phyloP scores from a whole-genome alignment of 2,888 invertebrate species.

The Osmoderma eremita region DNA sequence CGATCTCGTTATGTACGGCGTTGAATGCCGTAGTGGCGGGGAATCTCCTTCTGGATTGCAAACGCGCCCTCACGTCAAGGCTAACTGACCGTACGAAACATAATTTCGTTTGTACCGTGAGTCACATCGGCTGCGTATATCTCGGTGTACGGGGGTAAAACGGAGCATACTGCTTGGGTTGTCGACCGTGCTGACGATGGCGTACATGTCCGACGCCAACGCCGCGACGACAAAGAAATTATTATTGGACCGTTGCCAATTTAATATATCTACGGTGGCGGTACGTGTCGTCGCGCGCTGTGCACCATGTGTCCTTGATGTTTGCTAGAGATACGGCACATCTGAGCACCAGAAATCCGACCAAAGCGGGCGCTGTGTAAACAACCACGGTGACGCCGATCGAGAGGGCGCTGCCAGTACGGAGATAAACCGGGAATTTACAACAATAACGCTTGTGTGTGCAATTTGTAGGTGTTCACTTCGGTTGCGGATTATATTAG shows the following conservation, averaged over 20 bases:
- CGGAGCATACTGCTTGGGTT: background rate
- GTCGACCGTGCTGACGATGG: conserved; percentile 26
- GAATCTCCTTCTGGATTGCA: conserved; percentile 51
- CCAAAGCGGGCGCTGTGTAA: conserved; percentile 44
- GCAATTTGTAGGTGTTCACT: conserved; percentile 17
- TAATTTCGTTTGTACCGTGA: conserved; percentile 57
- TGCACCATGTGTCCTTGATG: conserved; percentile 34
- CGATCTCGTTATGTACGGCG: conserved; percentile 11
- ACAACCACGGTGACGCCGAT: conserved; percentile 52
- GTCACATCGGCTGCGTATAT: conserved; percentile 47
- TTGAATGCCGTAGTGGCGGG: background rate
- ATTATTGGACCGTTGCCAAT: conserved; percentile 50
- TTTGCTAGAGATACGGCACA: conserved; percentile 34
- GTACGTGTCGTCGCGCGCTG: conserved; percentile 11
- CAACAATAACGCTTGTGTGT: conserved; percentile 23
- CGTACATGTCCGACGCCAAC: conserved; percentile 34
- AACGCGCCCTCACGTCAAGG: conserved; percentile 43
- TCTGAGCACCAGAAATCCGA: conserved; percentile 34
- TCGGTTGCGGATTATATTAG: conserved; percentile 12
- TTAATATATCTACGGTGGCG: conserved; percentile 46
- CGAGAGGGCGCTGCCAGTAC: conserved; percentile 41
- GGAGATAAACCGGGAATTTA: conserved; percentile 32
- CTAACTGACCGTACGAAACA: conserved; percentile 61
- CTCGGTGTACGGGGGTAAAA: conserved; percentile 1
- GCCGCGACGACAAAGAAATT: conserved; percentile 42